phyloP scores from a whole-genome alignment of 2,113 vertebrate genomes.

The Chaenogobius annularis region DNA sequence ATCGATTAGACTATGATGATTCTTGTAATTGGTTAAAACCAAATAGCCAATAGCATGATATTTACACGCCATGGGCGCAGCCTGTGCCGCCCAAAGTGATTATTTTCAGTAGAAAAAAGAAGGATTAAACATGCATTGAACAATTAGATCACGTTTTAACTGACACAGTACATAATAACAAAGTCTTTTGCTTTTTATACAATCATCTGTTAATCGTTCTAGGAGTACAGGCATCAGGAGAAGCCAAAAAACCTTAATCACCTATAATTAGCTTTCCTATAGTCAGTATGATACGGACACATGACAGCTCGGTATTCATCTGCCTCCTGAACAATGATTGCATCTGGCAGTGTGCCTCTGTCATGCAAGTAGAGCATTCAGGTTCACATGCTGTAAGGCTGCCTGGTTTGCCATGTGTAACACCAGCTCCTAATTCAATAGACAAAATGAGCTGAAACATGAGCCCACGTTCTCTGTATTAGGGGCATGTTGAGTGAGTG shows the following conservation, averaged over 20 bases:
- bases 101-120: too few relatives aligned
- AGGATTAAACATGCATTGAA: too few relatives aligned
- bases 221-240: too few relatives aligned
- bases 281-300: constrained; percentile 66
- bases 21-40: too few relatives aligned
- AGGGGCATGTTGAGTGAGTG: constrained; percentile 53
- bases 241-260: constrained; percentile 64
- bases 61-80: too few relatives aligned
- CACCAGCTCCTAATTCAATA: constrained; percentile 39
- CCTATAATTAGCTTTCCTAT: constrained; percentile 71
- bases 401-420: constrained; percentile 27
- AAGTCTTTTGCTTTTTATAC: too few relatives aligned
- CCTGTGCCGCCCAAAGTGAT: too few relatives aligned
- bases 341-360: constrained; percentile 58
- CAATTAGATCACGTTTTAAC: too few relatives aligned
- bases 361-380: constrained; percentile 17
- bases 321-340: constrained; percentile 61
- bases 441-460: constrained; percentile 50
- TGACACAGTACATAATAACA: too few relatives aligned
- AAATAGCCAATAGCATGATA: too few relatives aligned
- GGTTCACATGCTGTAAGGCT: constrained; percentile 23
- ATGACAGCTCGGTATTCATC: constrained; percentile 71
- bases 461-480: constrained; percentile 36
- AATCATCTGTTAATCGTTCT: too few relatives aligned
- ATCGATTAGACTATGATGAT: too few relatives aligned